Evolutionary conservation across 2,113 vertebrate genomes (phyloP).

Genomic region (Promerops cafer): DNA sequence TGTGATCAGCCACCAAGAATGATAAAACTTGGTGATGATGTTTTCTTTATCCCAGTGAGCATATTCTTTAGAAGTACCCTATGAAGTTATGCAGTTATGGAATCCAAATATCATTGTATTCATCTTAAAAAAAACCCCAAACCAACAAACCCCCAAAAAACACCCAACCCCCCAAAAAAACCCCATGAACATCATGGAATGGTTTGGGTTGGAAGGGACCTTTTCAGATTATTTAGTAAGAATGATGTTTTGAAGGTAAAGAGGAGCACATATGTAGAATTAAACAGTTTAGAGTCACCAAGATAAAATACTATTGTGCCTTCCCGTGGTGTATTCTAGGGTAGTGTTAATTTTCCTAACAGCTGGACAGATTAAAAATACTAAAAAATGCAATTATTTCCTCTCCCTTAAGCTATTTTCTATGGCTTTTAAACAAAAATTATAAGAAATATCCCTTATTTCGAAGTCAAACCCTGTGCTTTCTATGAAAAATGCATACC

Average conservation of each 20-base stretch:
- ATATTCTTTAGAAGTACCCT: not conserved
- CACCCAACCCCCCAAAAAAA: accelerated
- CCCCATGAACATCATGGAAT: not conserved
- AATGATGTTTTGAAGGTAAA: not conserved
- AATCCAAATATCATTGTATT: not conserved
- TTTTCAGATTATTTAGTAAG: not conserved
- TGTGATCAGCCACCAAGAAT: not conserved
- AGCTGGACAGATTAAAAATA: not conserved
- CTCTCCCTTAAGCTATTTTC: not conserved
- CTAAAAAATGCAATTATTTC: not conserved
- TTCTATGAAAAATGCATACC: not conserved
- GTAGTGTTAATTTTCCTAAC: not conserved
- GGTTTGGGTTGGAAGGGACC: not conserved
- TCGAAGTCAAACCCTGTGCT: not conserved
- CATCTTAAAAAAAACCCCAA: not conserved
- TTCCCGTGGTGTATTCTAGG: not conserved
- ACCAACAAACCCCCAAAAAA: not conserved
- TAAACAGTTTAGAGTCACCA: not conserved
- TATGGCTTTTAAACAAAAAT: not conserved
- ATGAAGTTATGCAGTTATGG: not conserved
- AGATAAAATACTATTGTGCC: not conserved
- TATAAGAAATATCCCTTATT: not conserved
- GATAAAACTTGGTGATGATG: not conserved
- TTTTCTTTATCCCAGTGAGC: not conserved
- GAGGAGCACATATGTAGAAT: not conserved